Conservation (phyloP, 2,113 vertebrate species). For the Tympanuchus pallidicinctus region DNA sequence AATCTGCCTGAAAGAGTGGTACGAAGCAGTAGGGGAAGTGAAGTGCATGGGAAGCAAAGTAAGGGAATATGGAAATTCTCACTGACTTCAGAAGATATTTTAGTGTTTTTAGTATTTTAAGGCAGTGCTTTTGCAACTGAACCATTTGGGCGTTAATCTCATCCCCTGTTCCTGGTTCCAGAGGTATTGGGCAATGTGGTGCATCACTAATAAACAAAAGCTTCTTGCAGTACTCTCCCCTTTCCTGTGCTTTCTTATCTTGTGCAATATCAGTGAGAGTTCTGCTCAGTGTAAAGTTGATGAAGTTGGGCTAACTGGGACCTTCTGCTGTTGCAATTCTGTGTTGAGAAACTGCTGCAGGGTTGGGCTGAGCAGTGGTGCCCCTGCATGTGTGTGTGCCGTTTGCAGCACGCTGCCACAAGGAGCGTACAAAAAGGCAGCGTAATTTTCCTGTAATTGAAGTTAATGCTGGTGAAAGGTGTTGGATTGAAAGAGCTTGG, state of each 20-base stretch:
- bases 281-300: background rate
- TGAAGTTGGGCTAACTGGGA: background rate
- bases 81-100: background rate
- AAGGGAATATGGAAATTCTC: background rate
- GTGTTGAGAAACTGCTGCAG: background rate
- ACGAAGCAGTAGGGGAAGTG: background rate
- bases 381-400: background rate
- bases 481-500: background rate
- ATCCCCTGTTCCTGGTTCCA: background rate
- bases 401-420: rapidly evolving
- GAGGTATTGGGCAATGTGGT: background rate
- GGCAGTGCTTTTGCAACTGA: background rate
- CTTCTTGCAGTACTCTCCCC: background rate
- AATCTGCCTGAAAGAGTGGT: background rate
- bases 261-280: background rate
- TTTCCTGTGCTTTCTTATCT: background rate
- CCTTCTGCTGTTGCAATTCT: constrained; percentile 20
- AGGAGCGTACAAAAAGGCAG: rapidly evolving
- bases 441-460: background rate
- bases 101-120: background rate
- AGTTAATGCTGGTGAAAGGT: background rate
- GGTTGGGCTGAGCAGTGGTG: background rate
- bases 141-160: background rate
- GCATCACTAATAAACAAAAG: background rate
- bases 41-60: background rate